phyloP scores from a whole-genome alignment of 1,140 invertebrate species.

The Aphelenchoides besseyi region DNA sequence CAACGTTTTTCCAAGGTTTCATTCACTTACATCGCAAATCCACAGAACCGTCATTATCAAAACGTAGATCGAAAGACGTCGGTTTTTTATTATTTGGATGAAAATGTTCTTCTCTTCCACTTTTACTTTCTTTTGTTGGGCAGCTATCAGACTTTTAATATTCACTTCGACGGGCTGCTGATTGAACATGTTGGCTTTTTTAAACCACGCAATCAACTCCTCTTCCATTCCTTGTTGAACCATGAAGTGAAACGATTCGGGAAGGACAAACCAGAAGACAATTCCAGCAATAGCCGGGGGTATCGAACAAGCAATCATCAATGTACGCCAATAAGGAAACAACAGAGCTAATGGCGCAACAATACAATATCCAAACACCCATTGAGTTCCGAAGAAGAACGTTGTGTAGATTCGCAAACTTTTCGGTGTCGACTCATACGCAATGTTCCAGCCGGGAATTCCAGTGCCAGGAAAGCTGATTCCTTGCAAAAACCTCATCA shows the following conservation, averaged over 20 bases:
- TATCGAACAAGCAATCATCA: neutral
- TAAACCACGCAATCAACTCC: neutral
- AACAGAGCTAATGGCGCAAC: neutral
- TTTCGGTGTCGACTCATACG: slow-evolving; percentile 50
- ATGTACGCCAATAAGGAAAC: neutral
- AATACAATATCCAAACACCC: neutral
- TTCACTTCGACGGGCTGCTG: neutral
- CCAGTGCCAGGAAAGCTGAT: slow-evolving; percentile 42
- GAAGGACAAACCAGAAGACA: neutral
- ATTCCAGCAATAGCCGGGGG: neutral
- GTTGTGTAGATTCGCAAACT: neutral
- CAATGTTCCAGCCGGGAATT: slow-evolving; percentile 49
- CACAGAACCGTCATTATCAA: slow-evolving; percentile 1
- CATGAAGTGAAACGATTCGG: neutral
- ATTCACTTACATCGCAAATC: neutral
- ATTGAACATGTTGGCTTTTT: neutral
- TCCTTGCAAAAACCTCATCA: slow-evolving; percentile 39
- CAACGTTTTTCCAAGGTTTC: no score
- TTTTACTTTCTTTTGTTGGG: neutral
- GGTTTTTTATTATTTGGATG: neutral
- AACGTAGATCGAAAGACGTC: neutral
- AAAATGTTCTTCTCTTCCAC: neutral
- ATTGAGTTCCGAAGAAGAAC: slow-evolving; percentile 1
- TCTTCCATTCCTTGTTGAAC: neutral
- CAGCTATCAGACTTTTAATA: neutral